A percentile compares a stretch with the other conserved stretches of the same genome.
Conservation (phyloP, 92 coral and sea anemone species). For the Epizoanthus rinbou region DNA sequence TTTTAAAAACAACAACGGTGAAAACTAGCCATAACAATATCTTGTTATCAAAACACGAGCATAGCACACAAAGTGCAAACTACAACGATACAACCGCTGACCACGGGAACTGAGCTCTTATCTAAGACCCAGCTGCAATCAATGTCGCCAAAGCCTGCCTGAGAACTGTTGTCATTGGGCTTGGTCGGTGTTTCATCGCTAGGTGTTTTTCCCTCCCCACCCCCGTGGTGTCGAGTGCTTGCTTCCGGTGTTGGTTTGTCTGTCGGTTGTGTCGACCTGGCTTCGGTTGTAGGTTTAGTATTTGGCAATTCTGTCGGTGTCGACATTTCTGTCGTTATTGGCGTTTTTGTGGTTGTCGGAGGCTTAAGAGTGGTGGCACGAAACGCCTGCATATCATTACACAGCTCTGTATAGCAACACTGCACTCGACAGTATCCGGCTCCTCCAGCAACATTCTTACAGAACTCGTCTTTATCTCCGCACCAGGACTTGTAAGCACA, state of each 20-base stretch:
- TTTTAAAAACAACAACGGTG: too few species aligned
- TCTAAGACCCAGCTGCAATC: constrained; percentile 26
- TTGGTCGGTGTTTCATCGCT: too few species aligned
- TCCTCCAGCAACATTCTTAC: constrained; percentile 22
- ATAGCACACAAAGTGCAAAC: not conserved
- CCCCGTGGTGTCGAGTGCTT: too few species aligned
- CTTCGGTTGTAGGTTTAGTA: not conserved
- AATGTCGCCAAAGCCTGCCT: constrained; percentile 4
- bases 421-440: constrained; percentile 14
- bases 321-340: constrained; percentile 34
- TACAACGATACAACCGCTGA: not conserved
- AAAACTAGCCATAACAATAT: too few species aligned
- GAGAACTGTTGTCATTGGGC: not conserved
- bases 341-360: constrained; percentile 33
- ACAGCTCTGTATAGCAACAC: constrained; percentile 33
- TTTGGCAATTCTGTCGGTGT: constrained; percentile 21
- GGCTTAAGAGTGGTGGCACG: constrained; percentile 35
- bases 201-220: too few species aligned
- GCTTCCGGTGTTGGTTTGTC: too few species aligned
- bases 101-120: not conserved
- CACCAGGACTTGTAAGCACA: constrained; percentile 24
- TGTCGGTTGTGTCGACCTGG: too few species aligned
- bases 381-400: constrained; percentile 17
- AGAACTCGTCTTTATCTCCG: constrained; percentile 24
- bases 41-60: not conserved